Base-by-base conservation (phyloP, 2,113 vertebrate species). In the Phoxinus phoxinus region DNA sequence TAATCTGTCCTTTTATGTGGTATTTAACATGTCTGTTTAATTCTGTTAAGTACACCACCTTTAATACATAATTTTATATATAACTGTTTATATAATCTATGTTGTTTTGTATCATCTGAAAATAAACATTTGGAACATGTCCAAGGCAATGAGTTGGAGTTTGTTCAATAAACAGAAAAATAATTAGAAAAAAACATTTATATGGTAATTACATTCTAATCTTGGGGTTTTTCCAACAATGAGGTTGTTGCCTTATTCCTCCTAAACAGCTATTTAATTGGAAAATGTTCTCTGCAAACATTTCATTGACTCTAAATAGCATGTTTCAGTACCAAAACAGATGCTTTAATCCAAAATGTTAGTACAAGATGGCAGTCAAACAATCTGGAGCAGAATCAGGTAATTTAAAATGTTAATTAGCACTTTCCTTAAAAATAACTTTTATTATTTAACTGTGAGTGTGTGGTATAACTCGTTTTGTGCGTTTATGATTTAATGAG, bases 91-190 rank as follows among this genome's bases (percentile, higher is more conserved):
- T 78, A 59, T 41, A 37, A n/a, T n/a, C n/a, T n/a, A 23, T 25
- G 12, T 79, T 6, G 12, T 59, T 41, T 79, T 51, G 27, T 35
- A 59, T 41, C 0, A 67, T 32, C 44, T 51, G 5, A 81, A 46
- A 67, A 76, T 65, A 48, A 61, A 58, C 67, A 67, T 74, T 58
- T 46, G 63, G 51, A 85, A 63, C 48, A 82, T 65, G 80, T 67
- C 10, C 65, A 75, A 73, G 41, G 27, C 7, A 32, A 32, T 69
- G 30, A 69, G 19, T 51, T 53, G 4, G 6, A 76, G 74, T 76
- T 53, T 76, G 25, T 51, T 51, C 46, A 76, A 32, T 74, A 4
- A 5, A 41, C 67, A n/a, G 37, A 46, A 74, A 48, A 48, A 74
- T 74, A 46, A 74, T 74, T 74, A 27, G 6, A 15, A 74, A 74